These are phyloP conservation scores for Parauchenoglanis punctatus DNA, from an alignment of 2,797 vertebrate genomes.

Conservation along the genomic window DNA sequence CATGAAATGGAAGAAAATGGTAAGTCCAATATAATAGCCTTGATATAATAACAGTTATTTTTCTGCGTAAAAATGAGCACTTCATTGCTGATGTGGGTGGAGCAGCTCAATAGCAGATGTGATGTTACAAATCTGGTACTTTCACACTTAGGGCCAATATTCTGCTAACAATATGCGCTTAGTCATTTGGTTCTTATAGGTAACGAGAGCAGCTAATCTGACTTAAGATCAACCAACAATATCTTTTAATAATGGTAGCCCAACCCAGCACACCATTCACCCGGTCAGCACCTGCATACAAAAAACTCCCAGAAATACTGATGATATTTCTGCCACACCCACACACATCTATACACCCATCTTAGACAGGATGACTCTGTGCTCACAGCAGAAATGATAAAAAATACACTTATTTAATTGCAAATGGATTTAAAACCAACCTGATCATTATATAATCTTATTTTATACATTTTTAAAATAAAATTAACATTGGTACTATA, in stretches of 20 bases:
- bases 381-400: not conserved
- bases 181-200: not conserved
- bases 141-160: not conserved
- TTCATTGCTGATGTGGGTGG: not conserved
- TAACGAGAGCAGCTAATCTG: not conserved
- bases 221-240: not conserved
- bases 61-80: not conserved
- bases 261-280: not conserved
- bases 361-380: not conserved
- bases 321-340: not conserved
- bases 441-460: not conserved
- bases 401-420: not conserved
- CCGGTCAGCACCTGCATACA: not conserved
- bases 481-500: not conserved
- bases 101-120: not conserved
- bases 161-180: not conserved
- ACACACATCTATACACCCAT: not conserved
- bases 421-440: not conserved
- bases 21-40: conserved; percentile 66
- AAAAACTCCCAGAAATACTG: not conserved
- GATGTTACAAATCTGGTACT: not conserved
- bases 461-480: not conserved
- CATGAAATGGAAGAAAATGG: conserved; percentile 99
- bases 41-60: not conserved
- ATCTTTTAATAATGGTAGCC: not conserved